A percentile compares a stretch with the other conserved stretches of the same genome.
Conservation (phyloP, 2,888 invertebrate genomes). For the Nomada lathburiana region DNA sequence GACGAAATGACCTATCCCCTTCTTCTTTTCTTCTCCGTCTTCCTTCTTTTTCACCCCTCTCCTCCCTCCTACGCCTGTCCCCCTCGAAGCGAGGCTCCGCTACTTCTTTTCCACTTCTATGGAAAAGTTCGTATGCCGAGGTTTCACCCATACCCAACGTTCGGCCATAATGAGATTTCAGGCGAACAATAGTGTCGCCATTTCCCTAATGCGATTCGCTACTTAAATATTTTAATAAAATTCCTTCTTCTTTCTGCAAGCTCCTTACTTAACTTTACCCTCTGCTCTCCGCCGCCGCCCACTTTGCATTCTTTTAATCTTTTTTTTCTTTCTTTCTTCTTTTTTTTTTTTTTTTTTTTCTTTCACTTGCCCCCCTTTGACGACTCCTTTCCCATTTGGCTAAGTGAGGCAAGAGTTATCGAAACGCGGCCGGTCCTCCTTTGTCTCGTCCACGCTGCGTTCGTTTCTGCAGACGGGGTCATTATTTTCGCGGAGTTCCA, state of each 20-base stretch:
- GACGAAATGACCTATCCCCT: slow-evolving; percentile 42
- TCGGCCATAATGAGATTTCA: slow-evolving; percentile 76
- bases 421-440: slow-evolving; percentile 41
- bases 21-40: slow-evolving; percentile 2
- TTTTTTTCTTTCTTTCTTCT: slow-evolving; percentile 33
- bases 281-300: slow-evolving; percentile 43
- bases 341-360: slow-evolving; percentile 27
- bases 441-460: slow-evolving; percentile 32
- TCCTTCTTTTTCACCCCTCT: not conserved
- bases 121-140: slow-evolving; percentile 71
- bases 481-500: not conserved
- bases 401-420: slow-evolving; percentile 64
- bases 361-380: slow-evolving; percentile 25
- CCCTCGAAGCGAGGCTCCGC: slow-evolving; percentile 7
- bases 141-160: slow-evolving; percentile 61
- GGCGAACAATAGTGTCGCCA: slow-evolving; percentile 76
- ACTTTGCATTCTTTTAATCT: slow-evolving; percentile 63
- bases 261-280: slow-evolving; percentile 69
- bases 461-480: not conserved
- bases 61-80: not conserved
- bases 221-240: slow-evolving; percentile 81
- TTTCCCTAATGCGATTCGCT: slow-evolving; percentile 80
- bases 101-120: slow-evolving; percentile 59
- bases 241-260: slow-evolving; percentile 67
- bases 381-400: slow-evolving; percentile 53